A percentile compares a stretch with the other conserved stretches of the same genome.
Conservation (phyloP, 2,888 invertebrate genomes). For the Xylophagus ater region DNA sequence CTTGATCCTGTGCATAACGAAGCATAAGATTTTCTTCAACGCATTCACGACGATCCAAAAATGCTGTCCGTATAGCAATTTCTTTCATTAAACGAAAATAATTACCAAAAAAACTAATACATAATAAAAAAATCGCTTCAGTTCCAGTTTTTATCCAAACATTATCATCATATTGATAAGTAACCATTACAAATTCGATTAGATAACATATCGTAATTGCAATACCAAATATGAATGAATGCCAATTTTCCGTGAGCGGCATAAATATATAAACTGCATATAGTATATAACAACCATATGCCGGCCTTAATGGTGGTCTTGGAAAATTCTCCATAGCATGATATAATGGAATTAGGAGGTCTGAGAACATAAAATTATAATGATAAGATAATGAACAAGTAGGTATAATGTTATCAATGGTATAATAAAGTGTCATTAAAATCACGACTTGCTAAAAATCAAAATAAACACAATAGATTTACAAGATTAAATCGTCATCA, state of each 20-base stretch:
- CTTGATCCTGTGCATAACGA: constrained; percentile 75
- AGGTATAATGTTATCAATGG: no score
- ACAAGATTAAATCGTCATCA: no score
- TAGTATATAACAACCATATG: constrained; percentile 59
- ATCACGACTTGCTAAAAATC: no score
- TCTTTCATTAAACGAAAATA: constrained; percentile 83
- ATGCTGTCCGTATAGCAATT: constrained; percentile 74
- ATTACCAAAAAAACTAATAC: constrained; percentile 73
- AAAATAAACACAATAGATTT: no score
- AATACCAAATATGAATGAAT: constrained; percentile 57
- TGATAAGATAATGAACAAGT: background rate
- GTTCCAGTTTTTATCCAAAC: constrained; percentile 42
- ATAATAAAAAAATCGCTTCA: constrained; percentile 59
- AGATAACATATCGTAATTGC: constrained; percentile 58
- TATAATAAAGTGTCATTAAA: no score
- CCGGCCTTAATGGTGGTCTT: constrained; percentile 47
- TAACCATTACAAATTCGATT: constrained; percentile 44
- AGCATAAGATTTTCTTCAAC: constrained; percentile 74
- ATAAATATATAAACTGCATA: constrained; percentile 75
- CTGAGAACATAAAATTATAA: constrained; percentile 35
- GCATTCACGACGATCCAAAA: constrained; percentile 74
- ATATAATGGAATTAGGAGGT: constrained; percentile 54
- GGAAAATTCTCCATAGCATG: constrained; percentile 44
- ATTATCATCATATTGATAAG: constrained; percentile 39
- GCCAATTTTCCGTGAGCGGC: constrained; percentile 61